A percentile compares a stretch with the other conserved stretches of the same genome.
Conservation (phyloP, 2,113 vertebrate genomes). For the Myotis lucifugus region DNA sequence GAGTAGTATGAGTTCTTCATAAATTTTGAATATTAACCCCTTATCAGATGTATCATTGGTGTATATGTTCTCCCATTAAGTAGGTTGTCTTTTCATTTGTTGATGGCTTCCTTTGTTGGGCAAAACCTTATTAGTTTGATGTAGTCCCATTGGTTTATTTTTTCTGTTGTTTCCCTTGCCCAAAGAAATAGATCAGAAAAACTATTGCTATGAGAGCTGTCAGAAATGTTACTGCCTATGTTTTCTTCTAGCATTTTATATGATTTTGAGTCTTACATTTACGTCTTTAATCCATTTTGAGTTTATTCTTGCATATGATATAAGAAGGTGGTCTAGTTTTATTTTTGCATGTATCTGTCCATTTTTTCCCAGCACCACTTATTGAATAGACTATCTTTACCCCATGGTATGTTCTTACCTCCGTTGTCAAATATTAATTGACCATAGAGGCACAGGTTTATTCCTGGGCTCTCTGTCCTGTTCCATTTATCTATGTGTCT, state of each 20-base stretch:
- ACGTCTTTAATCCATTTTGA: not conserved
- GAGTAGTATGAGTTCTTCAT: not conserved
- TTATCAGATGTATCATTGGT: not conserved
- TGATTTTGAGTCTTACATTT: not conserved
- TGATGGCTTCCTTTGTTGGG: not conserved
- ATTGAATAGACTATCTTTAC: not conserved
- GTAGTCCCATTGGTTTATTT: not conserved
- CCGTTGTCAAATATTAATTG: not conserved
- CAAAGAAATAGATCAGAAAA: not conserved
- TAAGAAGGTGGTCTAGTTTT: not conserved
- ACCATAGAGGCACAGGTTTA: not conserved
- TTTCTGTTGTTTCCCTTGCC: not conserved
- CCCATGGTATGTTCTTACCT: not conserved
- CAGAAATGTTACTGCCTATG: not conserved
- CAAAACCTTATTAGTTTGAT: not conserved
- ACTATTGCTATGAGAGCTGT: not conserved
- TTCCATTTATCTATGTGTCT: not conserved
- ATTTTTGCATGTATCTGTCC: not conserved
- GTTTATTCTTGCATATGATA: not conserved
- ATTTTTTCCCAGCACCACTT: not conserved
- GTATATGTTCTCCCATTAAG: not conserved
- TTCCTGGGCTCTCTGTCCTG: not conserved
- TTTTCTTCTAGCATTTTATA: not conserved
- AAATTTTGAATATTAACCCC: not conserved
- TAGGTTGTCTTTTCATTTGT: not conserved